phyloP scores from a whole-genome alignment of 64 coral and sea anemone genomes.

The Porites lutea region DNA sequence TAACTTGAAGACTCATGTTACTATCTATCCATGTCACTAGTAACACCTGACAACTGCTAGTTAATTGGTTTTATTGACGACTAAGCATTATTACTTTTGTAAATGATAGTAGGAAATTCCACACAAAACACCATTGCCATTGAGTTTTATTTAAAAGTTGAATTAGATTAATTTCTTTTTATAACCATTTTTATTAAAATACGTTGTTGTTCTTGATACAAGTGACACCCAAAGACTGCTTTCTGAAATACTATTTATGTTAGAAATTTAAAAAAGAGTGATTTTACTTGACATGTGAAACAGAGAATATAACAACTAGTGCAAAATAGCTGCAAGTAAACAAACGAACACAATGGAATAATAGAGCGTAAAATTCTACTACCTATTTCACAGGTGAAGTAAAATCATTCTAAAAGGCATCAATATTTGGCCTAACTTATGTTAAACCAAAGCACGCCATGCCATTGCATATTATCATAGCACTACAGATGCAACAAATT shows the following conservation, averaged over 20 bases:
- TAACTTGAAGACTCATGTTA: no score
- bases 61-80: background rate
- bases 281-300: no score
- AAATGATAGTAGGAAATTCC: background rate
- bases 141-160: background rate
- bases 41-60: no score
- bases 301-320: no score
- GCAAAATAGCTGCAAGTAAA: no score
- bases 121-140: slow-evolving; percentile 3
- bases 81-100: background rate
- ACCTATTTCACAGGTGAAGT: no score
- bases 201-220: background rate
- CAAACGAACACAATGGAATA: no score
- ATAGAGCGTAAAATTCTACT: no score
- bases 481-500: background rate
- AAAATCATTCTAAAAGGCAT: background rate
- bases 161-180: background rate
- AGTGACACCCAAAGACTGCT: slow-evolving; percentile 7
- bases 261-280: background rate
- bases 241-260: background rate
- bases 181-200: slow-evolving; percentile 13
- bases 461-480: background rate
- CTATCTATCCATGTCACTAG: no score
- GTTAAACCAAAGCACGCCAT: background rate
- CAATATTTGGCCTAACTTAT: background rate